A percentile compares a stretch with the other conserved stretches of the same genome.
Conservation (phyloP, 2,888 invertebrate species). For the Ophion ventricosus region DNA sequence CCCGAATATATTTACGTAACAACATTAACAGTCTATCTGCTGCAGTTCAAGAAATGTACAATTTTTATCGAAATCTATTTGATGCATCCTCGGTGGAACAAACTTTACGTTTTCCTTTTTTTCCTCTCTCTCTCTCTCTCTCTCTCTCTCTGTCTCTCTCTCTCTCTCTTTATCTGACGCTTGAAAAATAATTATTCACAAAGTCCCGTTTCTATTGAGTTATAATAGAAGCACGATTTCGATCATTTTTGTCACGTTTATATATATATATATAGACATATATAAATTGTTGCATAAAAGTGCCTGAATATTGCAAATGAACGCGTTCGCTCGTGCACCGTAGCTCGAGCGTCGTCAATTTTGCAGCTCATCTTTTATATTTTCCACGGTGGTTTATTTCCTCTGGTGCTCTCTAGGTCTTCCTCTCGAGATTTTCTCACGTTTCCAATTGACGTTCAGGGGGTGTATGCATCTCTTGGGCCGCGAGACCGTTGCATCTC, state of each 20-base stretch:
- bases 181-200: not conserved
- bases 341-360: slow-evolving; percentile 46
- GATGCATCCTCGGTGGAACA: not conserved
- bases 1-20: no score
- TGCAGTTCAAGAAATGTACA: not conserved
- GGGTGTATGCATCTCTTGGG: slow-evolving; percentile 41
- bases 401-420: slow-evolving; percentile 11
- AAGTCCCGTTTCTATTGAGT: slow-evolving; percentile 17
- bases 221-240: not conserved
- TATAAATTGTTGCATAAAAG: not conserved
- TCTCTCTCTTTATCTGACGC: not conserved
- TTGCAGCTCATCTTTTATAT: slow-evolving; percentile 32
- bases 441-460: slow-evolving; percentile 64
- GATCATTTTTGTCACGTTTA: not conserved
- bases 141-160: no score
- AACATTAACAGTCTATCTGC: not conserved
- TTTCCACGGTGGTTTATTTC: slow-evolving; percentile 33
- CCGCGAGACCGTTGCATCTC: slow-evolving; percentile 29
- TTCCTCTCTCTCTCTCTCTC: no score
- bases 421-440: slow-evolving; percentile 58
- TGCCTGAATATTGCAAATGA: slow-evolving; percentile 12
- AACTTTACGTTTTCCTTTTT: slow-evolving; percentile 1
- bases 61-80: not conserved
- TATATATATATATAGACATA: not conserved
- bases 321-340: slow-evolving; percentile 14